Conservation (phyloP, 2,113 vertebrate species). For the Barbus barbus region DNA sequence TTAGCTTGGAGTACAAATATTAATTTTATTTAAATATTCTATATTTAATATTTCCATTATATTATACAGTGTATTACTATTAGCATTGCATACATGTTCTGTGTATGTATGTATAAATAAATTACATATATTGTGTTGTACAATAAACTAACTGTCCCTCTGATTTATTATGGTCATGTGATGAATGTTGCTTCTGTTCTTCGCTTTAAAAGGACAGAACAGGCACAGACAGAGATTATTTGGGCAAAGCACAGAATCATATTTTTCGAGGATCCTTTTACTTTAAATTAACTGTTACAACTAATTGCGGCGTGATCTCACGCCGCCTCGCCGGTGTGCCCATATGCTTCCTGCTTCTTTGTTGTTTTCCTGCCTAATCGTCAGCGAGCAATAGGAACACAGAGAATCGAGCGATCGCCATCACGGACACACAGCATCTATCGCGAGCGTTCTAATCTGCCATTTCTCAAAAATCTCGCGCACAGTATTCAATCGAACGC, state of each 20-base stretch:
- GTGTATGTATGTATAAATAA: too few species aligned
- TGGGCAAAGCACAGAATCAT: neutral
- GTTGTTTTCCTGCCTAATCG: constrained; percentile 60
- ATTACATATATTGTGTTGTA: too few species aligned
- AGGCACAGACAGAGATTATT: neutral
- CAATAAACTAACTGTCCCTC: neutral
- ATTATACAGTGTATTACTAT: too few species aligned
- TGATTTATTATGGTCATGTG: neutral
- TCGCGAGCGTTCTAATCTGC: neutral
- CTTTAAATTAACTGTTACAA: constrained; percentile 59
- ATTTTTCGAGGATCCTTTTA: constrained; percentile 42
- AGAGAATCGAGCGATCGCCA: constrained; percentile 35
- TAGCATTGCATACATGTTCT: too few species aligned
- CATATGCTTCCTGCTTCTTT: constrained; percentile 60
- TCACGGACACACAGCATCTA: neutral
- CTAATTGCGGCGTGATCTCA: constrained; percentile 54
- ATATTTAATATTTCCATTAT: too few species aligned
- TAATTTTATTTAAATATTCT: too few species aligned
- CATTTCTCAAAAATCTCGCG: neutral
- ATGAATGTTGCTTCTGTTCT: neutral
- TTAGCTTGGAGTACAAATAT: too few species aligned
- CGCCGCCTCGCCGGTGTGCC: constrained; percentile 52
- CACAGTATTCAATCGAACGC: neutral
- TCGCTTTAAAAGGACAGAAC: constrained; percentile 30
- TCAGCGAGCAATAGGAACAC: constrained; percentile 37